Conservation (phyloP, 2,113 vertebrate species). For the Rafetus swinhoei region DNA sequence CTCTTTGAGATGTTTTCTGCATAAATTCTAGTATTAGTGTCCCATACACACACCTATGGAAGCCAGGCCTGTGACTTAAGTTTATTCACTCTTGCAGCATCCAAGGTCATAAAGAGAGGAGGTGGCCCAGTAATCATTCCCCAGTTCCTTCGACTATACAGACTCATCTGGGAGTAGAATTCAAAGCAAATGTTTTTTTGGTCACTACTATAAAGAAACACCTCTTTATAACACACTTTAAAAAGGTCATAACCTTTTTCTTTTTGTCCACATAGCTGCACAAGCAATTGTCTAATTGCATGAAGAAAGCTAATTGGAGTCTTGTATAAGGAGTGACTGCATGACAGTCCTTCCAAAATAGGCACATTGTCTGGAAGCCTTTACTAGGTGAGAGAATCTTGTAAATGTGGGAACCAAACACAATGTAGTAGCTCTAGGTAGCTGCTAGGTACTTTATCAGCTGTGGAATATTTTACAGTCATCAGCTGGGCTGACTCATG, state of each 20-base stretch:
- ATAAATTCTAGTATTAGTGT: not conserved
- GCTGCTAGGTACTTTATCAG: not conserved
- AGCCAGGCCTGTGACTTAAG: not conserved
- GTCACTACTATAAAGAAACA: not conserved
- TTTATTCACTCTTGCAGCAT: not conserved
- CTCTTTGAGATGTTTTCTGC: not conserved
- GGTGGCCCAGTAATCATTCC: not conserved
- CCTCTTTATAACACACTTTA: not conserved
- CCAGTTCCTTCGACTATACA: not conserved
- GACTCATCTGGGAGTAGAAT: not conserved
- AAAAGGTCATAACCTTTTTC: not conserved
- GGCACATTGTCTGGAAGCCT: not conserved
- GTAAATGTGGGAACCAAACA: not conserved
- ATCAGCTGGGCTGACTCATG: too few species aligned
- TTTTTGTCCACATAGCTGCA: not conserved
- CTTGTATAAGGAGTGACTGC: not conserved
- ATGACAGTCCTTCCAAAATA: not conserved
- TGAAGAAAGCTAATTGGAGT: not conserved
- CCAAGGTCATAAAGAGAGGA: not conserved
- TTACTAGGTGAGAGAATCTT: not conserved
- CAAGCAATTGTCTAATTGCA: not conserved
- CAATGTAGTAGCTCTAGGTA: not conserved
- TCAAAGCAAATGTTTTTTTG: not conserved
- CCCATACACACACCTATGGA: not conserved
- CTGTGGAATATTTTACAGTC: not conserved